phyloP scores from a whole-genome alignment of 1,140 invertebrate genomes.

The Ylistrum balloti region DNA sequence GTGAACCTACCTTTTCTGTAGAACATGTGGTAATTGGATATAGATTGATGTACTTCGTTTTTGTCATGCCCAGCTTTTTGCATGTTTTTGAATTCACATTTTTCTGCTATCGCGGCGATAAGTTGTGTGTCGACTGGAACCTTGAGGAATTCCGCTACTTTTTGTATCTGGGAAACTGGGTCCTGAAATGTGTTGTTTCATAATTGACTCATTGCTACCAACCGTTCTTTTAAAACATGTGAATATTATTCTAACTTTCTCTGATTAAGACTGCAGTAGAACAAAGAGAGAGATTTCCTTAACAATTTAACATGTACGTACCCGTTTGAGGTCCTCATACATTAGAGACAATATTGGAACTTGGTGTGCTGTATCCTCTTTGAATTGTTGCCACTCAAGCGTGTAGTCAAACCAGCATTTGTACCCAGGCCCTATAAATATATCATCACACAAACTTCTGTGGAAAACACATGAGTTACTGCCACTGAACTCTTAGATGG shows the following conservation, averaged over 20 bases:
- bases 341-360: background rate
- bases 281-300: too few species aligned
- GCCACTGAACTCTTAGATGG: too few species aligned
- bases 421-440: slow-evolving; percentile 5
- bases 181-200: background rate
- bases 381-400: background rate
- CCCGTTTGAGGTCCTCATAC: slow-evolving; percentile 10
- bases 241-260: too few species aligned
- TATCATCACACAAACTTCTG: too few species aligned
- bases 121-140: background rate
- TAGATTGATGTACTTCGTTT: background rate
- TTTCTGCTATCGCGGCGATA: background rate
- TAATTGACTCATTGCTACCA: too few species aligned
- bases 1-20: background rate
- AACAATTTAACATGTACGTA: too few species aligned
- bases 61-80: background rate
- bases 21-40: background rate
- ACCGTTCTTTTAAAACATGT: too few species aligned
- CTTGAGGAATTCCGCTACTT: background rate
- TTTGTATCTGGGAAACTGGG: background rate
- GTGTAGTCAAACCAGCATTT: slow-evolving; percentile 1
- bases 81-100: slow-evolving; percentile 6
- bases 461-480: too few species aligned
- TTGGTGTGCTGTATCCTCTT: background rate
- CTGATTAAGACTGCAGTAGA: too few species aligned